Evolutionary conservation across 2,113 vertebrate species (phyloP), one percentile per base, ranked within the genome.

Genomic region (Lepus europaeus): DNA sequence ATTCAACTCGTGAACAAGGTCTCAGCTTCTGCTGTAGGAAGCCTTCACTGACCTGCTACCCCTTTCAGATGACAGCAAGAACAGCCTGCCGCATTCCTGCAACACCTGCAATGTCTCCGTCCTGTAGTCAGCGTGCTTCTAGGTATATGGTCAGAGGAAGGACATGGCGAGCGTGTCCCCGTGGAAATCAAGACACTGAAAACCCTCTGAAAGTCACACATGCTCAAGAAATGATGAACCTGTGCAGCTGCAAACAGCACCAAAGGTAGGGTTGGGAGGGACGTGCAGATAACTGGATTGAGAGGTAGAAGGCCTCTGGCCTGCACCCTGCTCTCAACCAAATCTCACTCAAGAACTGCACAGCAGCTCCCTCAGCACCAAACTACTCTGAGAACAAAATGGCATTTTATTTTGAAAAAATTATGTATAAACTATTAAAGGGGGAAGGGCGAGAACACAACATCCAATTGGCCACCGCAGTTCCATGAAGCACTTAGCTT

Each of bases 321-420:
- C 68, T 66, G 33, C 9, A 23, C n/a, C 25, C 29, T 9, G 29
- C 20, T 78, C 11, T 36, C 64, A 39, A 45, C 68, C 23, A 33
- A 23, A 66, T 14, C 25, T 29, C 3, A 17, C 45, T 5, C 10
- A 74, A 78, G 36, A n/a, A 23, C 29, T 69, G 31, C 36, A 85
- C 90, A 83, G 84, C 4, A 14, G 33, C 17, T 22, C 23, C 69
- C 70, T 56, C 39, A 27, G 6, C 29, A 69, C 5, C 36, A 63
- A 22, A 88, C 68, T 27, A 82, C 87, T 51, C 64, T 87, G 39
- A 80, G 51, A 87, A 68, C n/a, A 79, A 88, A 66, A 74, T 17
- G 3, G 39, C 27, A 5, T 8, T 13, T 69, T 22, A 87, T 78
- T 91, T 84, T 76, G 49, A 49, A 76, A 83, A 66, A 73, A 49